Conservation (phyloP, 2,888 invertebrate species). For the Ypsolopha sequella region DNA sequence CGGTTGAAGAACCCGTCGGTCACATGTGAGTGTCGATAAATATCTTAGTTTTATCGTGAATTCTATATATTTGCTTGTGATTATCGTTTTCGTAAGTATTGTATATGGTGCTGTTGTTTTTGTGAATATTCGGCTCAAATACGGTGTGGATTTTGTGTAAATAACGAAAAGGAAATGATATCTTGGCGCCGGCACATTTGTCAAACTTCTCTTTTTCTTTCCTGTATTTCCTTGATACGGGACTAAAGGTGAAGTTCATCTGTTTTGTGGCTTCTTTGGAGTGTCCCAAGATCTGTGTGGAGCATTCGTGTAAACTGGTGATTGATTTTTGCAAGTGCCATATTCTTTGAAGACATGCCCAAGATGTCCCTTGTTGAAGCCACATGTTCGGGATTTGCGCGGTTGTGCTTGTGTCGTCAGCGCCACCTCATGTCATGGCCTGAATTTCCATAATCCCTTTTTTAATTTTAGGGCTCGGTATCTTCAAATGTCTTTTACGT, state of each 20-base stretch:
- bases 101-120: conserved; percentile 51
- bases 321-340: conserved; percentile 29
- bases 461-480: background rate
- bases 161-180: conserved; percentile 38
- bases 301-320: conserved; percentile 28
- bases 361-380: conserved; percentile 52
- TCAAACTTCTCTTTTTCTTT: conserved; percentile 54
- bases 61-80: conserved; percentile 49
- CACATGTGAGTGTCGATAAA: conserved; percentile 88
- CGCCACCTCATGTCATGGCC: conserved; percentile 22
- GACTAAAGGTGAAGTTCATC: conserved; percentile 34
- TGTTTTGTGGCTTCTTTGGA: conserved; percentile 17
- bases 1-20: conserved; percentile 90
- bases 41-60: conserved; percentile 66
- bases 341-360: conserved; percentile 34
- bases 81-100: conserved; percentile 66
- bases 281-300: conserved; percentile 26
- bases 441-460: conserved; percentile 11
- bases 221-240: conserved; percentile 29
- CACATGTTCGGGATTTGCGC: conserved; percentile 59
- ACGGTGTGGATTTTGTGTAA: conserved; percentile 57
- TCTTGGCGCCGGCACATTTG: conserved; percentile 66
- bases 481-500: background rate
- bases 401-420: conserved; percentile 21
- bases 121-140: conserved; percentile 39